phyloP scores from a whole-genome alignment of 2,888 invertebrate species.

The Anodontia alba region DNA sequence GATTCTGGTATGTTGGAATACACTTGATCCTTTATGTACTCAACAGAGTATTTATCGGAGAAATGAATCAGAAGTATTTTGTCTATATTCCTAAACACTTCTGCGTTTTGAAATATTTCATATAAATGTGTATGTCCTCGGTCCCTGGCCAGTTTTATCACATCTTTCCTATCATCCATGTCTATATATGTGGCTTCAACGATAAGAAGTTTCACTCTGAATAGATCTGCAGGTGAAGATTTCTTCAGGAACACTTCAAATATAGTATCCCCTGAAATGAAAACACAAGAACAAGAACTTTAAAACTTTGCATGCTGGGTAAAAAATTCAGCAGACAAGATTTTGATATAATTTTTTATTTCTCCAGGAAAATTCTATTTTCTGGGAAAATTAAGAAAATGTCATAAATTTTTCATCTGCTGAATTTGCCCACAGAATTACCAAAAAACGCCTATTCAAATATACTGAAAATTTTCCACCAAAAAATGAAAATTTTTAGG shows the following conservation, averaged over 20 bases:
- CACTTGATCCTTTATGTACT: conserved; percentile 66
- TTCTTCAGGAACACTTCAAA: conserved; percentile 74
- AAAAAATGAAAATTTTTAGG: too few species aligned
- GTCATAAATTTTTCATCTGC: too few species aligned
- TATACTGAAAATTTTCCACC: too few species aligned
- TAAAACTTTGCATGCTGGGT: too few species aligned
- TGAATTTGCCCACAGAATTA: too few species aligned
- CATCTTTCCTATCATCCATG: conserved; percentile 55
- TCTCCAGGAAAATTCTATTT: too few species aligned
- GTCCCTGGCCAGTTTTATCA: conserved; percentile 68
- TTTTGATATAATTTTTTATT: too few species aligned
- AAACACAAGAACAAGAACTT: too few species aligned
- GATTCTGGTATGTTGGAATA: conserved; percentile 58
- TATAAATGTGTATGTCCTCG: conserved; percentile 79
- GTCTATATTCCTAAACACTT: conserved; percentile 74
- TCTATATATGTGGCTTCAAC: conserved; percentile 81
- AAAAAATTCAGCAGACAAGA: too few species aligned
- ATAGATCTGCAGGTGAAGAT: conserved; percentile 72
- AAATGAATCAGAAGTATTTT: conserved; percentile 78
- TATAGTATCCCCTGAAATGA: conserved; percentile 79
- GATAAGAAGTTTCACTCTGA: conserved; percentile 78
- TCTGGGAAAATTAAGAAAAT: too few species aligned
- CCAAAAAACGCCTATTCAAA: too few species aligned
- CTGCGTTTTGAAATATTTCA: conserved; percentile 73
- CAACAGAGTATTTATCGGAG: conserved; percentile 77